Percentiles rank a stretch among this genome's conserved stretches.
These are phyloP conservation scores for Pristionchus japonicus DNA, from an alignment of 2,888 invertebrate genomes.

Conservation along the genomic window DNA sequence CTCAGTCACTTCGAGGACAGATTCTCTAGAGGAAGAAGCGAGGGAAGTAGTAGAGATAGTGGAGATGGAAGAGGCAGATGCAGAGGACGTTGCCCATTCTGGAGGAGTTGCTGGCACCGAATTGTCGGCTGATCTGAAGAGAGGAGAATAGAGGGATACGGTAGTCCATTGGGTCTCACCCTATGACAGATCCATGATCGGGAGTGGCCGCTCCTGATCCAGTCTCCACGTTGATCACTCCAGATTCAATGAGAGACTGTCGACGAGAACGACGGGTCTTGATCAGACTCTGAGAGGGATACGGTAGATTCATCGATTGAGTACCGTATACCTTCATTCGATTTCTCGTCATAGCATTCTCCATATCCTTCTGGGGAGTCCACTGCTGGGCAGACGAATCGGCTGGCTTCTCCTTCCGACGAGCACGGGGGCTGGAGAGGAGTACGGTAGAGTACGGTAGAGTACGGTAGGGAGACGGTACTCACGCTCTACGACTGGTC, in stretches of 20 bases:
- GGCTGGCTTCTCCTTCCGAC: constrained; percentile 1
- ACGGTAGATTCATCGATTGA: constrained; percentile 1
- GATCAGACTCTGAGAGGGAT: constrained; percentile 25
- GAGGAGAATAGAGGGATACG: background rate
- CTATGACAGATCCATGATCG: constrained; percentile 46
- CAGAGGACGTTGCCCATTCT: background rate
- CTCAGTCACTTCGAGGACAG: constrained; percentile 8
- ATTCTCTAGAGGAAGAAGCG: constrained; percentile 21
- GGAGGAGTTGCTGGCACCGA: constrained; percentile 43
- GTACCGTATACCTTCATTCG: constrained; percentile 42
- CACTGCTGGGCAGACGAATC: background rate
- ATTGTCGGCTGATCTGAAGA: constrained; percentile 29
- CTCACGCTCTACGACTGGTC: constrained; percentile 32
- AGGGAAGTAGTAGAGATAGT: constrained; percentile 15
- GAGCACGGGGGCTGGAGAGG: constrained; percentile 36
- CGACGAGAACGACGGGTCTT: constrained; percentile 10
- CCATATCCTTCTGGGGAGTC: constrained; percentile 44
- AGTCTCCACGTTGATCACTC: background rate
- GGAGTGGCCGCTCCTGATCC: constrained; percentile 6
- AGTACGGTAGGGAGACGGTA: constrained; percentile 7
- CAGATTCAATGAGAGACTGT: constrained; percentile 20
- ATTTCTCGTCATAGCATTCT: constrained; percentile 46
- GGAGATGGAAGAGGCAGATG: constrained; percentile 39
- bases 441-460: background rate
- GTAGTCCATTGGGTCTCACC: background rate